Base-by-base conservation (phyloP, 2,113 vertebrate genomes). In the Ictalurus furcatus region DNA sequence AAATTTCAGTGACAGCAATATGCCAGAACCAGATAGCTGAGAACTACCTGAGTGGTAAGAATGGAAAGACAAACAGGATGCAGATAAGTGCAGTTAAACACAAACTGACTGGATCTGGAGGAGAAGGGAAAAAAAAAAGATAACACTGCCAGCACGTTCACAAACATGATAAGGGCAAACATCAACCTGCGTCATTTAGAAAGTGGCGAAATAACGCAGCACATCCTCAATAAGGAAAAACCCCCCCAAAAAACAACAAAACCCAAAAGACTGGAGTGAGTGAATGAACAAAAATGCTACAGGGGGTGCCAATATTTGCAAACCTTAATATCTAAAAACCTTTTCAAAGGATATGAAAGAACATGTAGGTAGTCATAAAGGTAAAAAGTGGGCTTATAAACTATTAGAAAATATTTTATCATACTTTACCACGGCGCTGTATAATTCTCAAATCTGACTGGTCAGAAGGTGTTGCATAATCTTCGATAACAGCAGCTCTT, bases 31-130 rank as follows among this genome's bases (percentile, higher is more conserved):
- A 82, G 19, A 59, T 13, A 30, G 5, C 21, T 11, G 84, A 59
- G 61, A 85, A 67, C 23, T 2, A 56, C n/a, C 8, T 58, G 59
- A 67, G 65, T 28, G 19, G 17, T 37, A 37, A 69, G 30, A 87
- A 81, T 54, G 58, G 59, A 87, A 87, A 87, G 40, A 61, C 44
- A 80, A 87, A 80, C 74, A 80, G 61, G 25, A 80, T 48, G n/a
- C 37, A 54, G 76, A 79, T 79, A 79, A 79, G 76, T 79, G 25
- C 5, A n/a, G 73, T 76, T 79, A 52, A n/a, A 79, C 44, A 54
- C 40, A 52, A 54, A 58, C 80, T 16, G 13, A 80, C 48, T 54
- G 14, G 48, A 54, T 79, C 25, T 79, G 23, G 76, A 52, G 12
- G 16, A 25, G 37, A 48, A 3, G 23, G 12, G 6, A 4, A 58